Evolutionary conservation across 2,888 invertebrate species (phyloP).

Genomic region (Plagodis dolabraria): DNA sequence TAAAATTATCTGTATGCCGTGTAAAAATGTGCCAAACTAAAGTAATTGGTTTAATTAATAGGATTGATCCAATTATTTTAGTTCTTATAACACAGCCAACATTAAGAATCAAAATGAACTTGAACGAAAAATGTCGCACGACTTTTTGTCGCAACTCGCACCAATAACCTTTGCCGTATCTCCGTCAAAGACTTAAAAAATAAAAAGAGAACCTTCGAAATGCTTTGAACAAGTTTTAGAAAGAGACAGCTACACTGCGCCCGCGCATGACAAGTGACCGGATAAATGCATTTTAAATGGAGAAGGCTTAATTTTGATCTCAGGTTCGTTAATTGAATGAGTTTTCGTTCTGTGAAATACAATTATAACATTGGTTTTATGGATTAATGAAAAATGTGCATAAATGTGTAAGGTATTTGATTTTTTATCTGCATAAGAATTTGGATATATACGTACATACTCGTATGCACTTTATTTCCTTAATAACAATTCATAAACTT

Average conservation of each 20-base stretch:
- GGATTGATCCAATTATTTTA: too few relatives aligned
- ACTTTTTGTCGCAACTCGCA: constrained; percentile 18
- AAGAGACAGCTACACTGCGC: constrained; percentile 63
- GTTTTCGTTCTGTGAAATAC: constrained; percentile 51
- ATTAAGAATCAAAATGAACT: not conserved
- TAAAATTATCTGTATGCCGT: too few relatives aligned
- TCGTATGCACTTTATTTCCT: not conserved
- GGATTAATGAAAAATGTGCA: constrained; percentile 16
- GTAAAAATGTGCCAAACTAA: too few relatives aligned
- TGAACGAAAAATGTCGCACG: constrained; percentile 14
- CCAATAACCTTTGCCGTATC: constrained; percentile 57
- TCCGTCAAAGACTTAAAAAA: constrained; percentile 61
- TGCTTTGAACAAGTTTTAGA: constrained; percentile 77
- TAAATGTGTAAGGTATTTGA: too few relatives aligned
- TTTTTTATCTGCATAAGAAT: not conserved
- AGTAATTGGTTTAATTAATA: too few relatives aligned
- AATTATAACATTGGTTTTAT: constrained; percentile 32
- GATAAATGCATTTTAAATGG: constrained; percentile 84
- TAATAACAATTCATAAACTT: too few relatives aligned
- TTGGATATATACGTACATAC: not conserved
- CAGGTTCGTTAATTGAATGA: constrained; percentile 75
- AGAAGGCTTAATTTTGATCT: constrained; percentile 82
- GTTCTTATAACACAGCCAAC: too few relatives aligned
- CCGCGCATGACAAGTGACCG: constrained; percentile 80
- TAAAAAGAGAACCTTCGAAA: constrained; percentile 39